Evolutionary conservation across 2,113 vertebrate species (phyloP).

Genomic region (Colistium nudipinnis): DNA sequence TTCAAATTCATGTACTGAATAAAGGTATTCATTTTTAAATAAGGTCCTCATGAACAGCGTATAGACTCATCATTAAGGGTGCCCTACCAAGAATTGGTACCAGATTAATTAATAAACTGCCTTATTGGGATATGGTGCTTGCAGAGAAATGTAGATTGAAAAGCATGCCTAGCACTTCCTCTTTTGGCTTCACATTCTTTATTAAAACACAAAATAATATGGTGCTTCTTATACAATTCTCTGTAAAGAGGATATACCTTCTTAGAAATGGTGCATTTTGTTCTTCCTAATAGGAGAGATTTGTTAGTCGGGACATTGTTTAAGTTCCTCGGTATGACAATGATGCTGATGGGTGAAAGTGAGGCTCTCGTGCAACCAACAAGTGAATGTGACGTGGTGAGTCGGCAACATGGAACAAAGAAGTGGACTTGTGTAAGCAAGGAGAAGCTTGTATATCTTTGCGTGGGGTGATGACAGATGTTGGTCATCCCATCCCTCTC

Average conservation of each 20-base stretch:
- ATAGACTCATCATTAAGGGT: neutral
- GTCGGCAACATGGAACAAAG: slow-evolving; percentile 18
- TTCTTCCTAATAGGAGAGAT: slow-evolving; percentile 65
- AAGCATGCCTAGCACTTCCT: slow-evolving; percentile 60
- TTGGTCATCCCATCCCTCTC: slow-evolving; percentile 23
- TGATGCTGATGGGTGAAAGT: slow-evolving; percentile 11
- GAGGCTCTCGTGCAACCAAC: slow-evolving; percentile 18
- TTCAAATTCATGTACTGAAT: no score
- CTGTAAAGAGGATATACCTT: slow-evolving; percentile 55
- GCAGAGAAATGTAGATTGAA: slow-evolving; percentile 50
- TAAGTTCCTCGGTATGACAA: slow-evolving; percentile 56
- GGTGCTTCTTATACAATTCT: slow-evolving; percentile 49
- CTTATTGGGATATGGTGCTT: slow-evolving; percentile 45
- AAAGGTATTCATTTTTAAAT: slow-evolving; percentile 3
- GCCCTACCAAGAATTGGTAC: slow-evolving; percentile 9
- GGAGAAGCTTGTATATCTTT: slow-evolving; percentile 21
- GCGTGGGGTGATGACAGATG: slow-evolving; percentile 24
- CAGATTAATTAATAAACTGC: slow-evolving; percentile 32
- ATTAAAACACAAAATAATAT: slow-evolving; percentile 46
- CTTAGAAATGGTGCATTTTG: slow-evolving; percentile 53
- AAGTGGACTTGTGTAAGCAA: slow-evolving; percentile 20
- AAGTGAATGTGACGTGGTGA: slow-evolving; percentile 7
- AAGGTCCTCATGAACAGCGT: neutral
- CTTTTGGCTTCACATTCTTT: slow-evolving; percentile 51
- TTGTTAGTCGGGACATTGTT: slow-evolving; percentile 60